Conservation (phyloP, 2,113 vertebrate genomes). For the Heterotis niloticus region DNA sequence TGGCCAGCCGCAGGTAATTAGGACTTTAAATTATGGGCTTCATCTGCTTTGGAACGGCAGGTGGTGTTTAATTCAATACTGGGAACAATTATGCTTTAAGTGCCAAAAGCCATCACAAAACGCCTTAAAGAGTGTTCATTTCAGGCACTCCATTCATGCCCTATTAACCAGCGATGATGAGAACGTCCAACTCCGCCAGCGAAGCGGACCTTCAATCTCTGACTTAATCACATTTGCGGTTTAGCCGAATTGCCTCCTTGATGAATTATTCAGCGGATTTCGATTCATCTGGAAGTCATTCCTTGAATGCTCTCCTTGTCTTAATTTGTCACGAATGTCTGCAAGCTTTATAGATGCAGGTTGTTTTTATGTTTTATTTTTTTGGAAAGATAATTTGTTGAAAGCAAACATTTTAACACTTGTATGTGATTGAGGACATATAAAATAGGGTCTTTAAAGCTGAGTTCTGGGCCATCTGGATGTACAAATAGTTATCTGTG, state of each 20-base stretch:
- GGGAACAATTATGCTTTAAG: constrained; percentile 56
- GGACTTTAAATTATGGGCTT: constrained; percentile 45
- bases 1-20: constrained; percentile 55
- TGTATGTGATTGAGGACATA: too few relatives aligned
- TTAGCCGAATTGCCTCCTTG: constrained; percentile 22
- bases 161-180: constrained; percentile 50
- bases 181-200: constrained; percentile 30
- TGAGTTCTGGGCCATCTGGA: too few relatives aligned
- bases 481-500: too few relatives aligned
- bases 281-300: constrained; percentile 12
- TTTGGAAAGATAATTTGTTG: too few relatives aligned
- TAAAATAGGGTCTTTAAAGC: too few relatives aligned
- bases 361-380: too few relatives aligned
- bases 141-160: constrained; percentile 42
- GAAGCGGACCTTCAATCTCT: constrained; percentile 11
- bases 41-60: constrained; percentile 36
- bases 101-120: constrained; percentile 49
- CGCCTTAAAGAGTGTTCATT: constrained; percentile 38
- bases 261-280: constrained; percentile 24
- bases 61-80: constrained; percentile 38
- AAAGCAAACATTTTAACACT: too few relatives aligned
- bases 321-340: constrained; percentile 13
- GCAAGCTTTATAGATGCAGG: not conserved
- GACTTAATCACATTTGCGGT: constrained; percentile 30
- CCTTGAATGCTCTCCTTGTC: constrained; percentile 15